phyloP scores from a whole-genome alignment of 2,888 invertebrate genomes.

The Hoplodrina blanda region DNA sequence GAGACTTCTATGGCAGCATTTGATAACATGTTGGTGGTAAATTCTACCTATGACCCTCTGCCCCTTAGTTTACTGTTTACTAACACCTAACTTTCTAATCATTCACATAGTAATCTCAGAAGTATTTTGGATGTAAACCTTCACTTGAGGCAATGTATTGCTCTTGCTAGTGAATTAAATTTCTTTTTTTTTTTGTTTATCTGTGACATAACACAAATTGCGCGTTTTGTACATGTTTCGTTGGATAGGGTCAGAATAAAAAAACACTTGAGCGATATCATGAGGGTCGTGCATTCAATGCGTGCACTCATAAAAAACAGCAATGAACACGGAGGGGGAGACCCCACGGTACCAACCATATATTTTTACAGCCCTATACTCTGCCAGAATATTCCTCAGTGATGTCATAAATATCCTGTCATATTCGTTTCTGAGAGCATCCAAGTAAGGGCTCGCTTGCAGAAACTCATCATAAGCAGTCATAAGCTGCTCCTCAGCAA shows the following conservation, averaged over 20 bases:
- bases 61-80: not conserved
- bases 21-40: not conserved
- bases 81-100: conserved; percentile 26
- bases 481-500: conserved; percentile 88
- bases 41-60: not conserved
- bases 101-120: not conserved
- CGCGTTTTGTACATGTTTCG: conserved; percentile 15
- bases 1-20: not conserved
- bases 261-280: not conserved
- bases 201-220: conserved; percentile 38
- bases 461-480: conserved; percentile 88
- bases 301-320: conserved; percentile 7
- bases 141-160: not conserved
- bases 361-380: conserved; percentile 87
- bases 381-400: conserved; percentile 85
- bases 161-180: not conserved
- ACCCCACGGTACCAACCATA: conserved; percentile 74
- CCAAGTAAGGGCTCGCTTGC: conserved; percentile 86
- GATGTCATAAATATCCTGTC: conserved; percentile 89
- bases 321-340: not conserved
- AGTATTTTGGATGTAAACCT: not conserved
- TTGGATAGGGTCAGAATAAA: conserved; percentile 1
- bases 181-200: not conserved
- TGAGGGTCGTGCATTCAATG: not conserved
- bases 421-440: conserved; percentile 85